Percentiles rank a stretch among this genome's conserved stretches.
Evolutionary conservation across 2,797 vertebrate species (phyloP).

Genomic region (Gallinago solitaria): DNA sequence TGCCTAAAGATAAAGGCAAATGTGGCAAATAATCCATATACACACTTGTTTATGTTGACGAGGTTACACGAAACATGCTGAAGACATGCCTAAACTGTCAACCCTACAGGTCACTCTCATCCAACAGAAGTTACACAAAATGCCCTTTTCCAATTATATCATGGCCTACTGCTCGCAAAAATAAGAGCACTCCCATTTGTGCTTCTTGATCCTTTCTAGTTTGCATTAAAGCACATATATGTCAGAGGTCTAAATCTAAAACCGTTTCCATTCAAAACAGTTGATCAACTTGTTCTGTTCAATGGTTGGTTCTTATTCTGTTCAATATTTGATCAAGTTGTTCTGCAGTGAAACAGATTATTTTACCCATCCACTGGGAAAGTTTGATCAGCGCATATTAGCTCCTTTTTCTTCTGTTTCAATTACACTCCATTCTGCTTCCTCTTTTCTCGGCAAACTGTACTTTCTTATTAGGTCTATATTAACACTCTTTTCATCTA

Average conservation of each 20-base stretch:
- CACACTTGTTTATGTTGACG: not conserved
- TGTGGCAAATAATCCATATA: not conserved
- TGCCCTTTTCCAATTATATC: not conserved
- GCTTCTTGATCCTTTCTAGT: not conserved
- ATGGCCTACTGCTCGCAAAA: not conserved
- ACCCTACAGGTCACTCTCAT: not conserved
- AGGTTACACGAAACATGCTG: not conserved
- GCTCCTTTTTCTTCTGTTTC: not conserved
- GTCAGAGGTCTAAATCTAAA: not conserved
- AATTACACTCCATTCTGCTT: not conserved
- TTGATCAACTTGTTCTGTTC: not conserved
- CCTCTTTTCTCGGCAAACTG: not conserved
- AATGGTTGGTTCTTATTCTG: not conserved
- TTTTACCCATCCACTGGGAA: not conserved
- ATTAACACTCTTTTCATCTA: not conserved
- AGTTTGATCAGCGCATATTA: not conserved
- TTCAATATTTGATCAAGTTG: not conserved
- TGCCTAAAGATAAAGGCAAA: not conserved
- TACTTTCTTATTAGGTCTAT: not conserved
- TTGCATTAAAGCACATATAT: not conserved
- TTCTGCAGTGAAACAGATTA: not conserved
- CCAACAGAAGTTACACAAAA: not conserved
- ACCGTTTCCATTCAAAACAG: accelerated
- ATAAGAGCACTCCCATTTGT: not conserved
- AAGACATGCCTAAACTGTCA: not conserved